phyloP scores from a whole-genome alignment of 2,113 vertebrate genomes.

The Malurus cyaneus region DNA sequence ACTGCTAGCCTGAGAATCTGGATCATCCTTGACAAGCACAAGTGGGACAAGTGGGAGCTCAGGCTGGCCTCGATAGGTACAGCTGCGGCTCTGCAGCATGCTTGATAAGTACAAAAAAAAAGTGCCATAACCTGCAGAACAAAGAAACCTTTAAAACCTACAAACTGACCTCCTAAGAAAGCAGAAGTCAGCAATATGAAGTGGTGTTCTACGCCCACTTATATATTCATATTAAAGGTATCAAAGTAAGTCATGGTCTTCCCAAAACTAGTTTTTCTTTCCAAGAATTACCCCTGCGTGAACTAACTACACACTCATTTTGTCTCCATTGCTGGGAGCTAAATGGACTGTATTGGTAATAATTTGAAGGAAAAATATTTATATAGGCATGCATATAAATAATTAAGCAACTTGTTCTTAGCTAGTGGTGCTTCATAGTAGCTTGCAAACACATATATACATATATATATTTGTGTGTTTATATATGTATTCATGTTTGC shows the following conservation, averaged over 20 bases:
- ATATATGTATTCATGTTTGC: neutral
- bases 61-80: accelerated
- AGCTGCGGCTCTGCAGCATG: neutral
- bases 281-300: accelerated
- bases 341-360: neutral
- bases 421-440: neutral
- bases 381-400: neutral
- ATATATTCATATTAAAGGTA: neutral
- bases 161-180: neutral
- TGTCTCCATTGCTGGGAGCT: neutral
- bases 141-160: neutral
- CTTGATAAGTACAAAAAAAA: neutral
- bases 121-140: neutral
- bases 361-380: neutral
- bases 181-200: neutral
- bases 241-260: neutral
- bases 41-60: neutral
- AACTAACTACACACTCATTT: neutral
- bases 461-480: neutral
- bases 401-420: neutral
- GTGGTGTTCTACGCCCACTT: accelerated
- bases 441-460: neutral
- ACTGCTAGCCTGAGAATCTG: neutral
- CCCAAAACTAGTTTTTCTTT: neutral
- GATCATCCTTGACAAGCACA: neutral